These are phyloP conservation scores for Xiphophorus birchmanni DNA, from an alignment of 2,797 vertebrate genomes.

Conservation along the genomic window DNA sequence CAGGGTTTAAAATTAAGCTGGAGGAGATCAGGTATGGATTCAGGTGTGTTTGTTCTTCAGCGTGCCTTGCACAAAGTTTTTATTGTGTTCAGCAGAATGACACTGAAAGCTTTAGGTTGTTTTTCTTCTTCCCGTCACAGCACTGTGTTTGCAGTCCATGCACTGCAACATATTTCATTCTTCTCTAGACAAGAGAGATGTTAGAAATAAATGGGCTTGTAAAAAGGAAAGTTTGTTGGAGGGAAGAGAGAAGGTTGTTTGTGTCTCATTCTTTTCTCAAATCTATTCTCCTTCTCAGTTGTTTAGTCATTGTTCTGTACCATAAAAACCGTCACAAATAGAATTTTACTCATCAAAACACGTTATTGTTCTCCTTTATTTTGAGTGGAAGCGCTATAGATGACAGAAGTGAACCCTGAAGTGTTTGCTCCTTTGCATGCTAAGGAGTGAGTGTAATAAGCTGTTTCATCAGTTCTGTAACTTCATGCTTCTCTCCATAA, in stretches of 20 bases:
- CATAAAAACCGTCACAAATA: constrained; percentile 9
- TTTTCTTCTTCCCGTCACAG: constrained; percentile 6
- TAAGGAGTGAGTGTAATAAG: constrained; percentile 3
- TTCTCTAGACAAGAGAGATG: neutral
- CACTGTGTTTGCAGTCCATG: neutral
- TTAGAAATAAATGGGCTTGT: neutral
- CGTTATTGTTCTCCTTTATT: constrained; percentile 16
- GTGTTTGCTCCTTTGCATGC: neutral
- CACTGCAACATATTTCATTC: neutral
- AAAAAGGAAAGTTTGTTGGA: constrained; percentile 2
- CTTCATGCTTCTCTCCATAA: constrained; percentile 8
- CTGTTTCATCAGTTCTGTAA: constrained; percentile 5
- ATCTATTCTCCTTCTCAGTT: neutral
- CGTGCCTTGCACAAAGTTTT: constrained; percentile 9
- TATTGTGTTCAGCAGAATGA: constrained; percentile 10
- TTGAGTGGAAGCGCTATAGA: neutral
- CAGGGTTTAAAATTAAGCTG: constrained; percentile 24
- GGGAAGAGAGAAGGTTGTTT: constrained; percentile 1
- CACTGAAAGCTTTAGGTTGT: constrained; percentile 25
- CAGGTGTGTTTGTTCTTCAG: constrained; percentile 21
- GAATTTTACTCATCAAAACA: constrained; percentile 18
- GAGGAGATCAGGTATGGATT: neutral
- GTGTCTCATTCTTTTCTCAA: constrained; percentile 1
- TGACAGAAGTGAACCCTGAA: constrained; percentile 7
- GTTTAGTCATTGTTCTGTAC: constrained; percentile 1